Evolutionary conservation across 2,888 invertebrate species (phyloP).

Genomic region (Lithophane ornitopus): DNA sequence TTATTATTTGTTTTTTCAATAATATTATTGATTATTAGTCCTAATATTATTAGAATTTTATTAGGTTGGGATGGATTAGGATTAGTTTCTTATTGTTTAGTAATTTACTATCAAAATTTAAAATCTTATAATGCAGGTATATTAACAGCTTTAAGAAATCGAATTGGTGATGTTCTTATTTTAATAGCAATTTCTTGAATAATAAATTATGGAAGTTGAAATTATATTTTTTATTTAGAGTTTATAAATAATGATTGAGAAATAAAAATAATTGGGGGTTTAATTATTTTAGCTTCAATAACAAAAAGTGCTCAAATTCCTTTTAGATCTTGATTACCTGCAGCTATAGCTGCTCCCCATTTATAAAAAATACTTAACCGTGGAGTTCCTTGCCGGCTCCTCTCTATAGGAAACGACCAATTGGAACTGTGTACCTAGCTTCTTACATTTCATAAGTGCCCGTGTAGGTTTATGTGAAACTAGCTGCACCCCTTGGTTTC

Average conservation of each 20-base stretch:
- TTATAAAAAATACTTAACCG: too few relatives aligned
- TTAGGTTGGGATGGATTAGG: constrained; percentile 94
- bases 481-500: too few relatives aligned
- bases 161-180: constrained; percentile 93
- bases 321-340: too few relatives aligned
- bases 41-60: constrained; percentile 93
- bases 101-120: constrained; percentile 93
- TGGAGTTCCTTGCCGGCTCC: too few relatives aligned
- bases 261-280: too few relatives aligned
- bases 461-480: too few relatives aligned
- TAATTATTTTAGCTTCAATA: too few relatives aligned
- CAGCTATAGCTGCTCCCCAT: too few relatives aligned
- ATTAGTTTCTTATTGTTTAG: constrained; percentile 93
- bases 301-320: too few relatives aligned
- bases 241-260: constrained; percentile 87
- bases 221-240: constrained; percentile 89
- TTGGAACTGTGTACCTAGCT: too few relatives aligned
- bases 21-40: constrained; percentile 92
- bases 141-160: constrained; percentile 93
- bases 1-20: constrained; percentile 93
- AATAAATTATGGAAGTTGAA: constrained; percentile 89
- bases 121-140: constrained; percentile 93
- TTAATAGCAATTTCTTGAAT: constrained; percentile 91
- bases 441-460: too few relatives aligned
- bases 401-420: too few relatives aligned